Base-by-base conservation (phyloP, 2,888 invertebrate species). In the Leucophenga maculata region DNA sequence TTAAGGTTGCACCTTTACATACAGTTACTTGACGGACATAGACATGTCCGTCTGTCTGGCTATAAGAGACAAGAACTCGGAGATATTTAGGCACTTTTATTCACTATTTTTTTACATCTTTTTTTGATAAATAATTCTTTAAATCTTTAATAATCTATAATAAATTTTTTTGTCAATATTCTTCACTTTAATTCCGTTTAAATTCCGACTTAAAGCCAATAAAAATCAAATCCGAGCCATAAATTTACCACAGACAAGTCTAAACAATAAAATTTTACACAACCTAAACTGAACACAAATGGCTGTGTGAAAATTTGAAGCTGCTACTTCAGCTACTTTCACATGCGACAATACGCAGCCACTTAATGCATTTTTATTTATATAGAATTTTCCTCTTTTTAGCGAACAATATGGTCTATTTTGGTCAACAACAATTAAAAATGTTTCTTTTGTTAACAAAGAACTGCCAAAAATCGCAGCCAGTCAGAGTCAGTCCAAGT, bases 401-500 rank as follows among this genome's bases (percentile, higher is more conserved):
- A 20, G 57, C 26, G 16, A 60, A 39, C 39, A 80, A 39, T 39
- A 39, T 39, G 39, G 39, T 39, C 80, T 79, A 82, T 80, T 72
- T 79, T 80, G 79, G 79, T 79, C 79, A 80, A 79, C 79, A 82
- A 80, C 76, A 77, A 77, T 73, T 69, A 66, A 67, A 69, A 69
- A 62, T 14, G 44, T 54, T 20, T 57, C 39, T 60, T 26, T 26
- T 26, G 13, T n/a, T 50, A 32, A 26, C 50, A 48, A 31, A 22
- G 52, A 26, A 9, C 39, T 39, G 39, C 39, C 39, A 39, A 39
- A 26, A 39, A 9, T 39, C 39, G 39, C 39, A 39, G 39, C 39
- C 8, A 39, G 11, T 39, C 8, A 8, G 1, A 39, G 11, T 11
- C 39, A 39, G 39, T 6, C 39, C 3, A 39, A 68, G 55, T 71